Percentiles rank a stretch among this genome's conserved stretches.
These are phyloP conservation scores for Osmoderma eremita DNA, from an alignment of 2,888 invertebrate species.

Conservation along the genomic window DNA sequence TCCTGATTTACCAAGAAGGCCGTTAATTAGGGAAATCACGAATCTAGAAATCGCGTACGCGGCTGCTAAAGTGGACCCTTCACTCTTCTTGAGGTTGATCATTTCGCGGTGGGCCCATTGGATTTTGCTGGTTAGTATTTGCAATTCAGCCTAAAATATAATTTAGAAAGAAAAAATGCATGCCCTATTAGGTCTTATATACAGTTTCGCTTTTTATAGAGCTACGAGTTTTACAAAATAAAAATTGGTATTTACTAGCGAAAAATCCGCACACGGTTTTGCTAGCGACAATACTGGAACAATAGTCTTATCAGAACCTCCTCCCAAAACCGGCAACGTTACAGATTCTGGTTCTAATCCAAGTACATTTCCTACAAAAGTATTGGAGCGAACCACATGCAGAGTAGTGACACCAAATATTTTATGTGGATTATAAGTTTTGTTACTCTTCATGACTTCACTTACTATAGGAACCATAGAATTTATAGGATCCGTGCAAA, in stretches of 20 bases:
- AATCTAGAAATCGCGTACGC: constrained; percentile 73
- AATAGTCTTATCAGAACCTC: constrained; percentile 78
- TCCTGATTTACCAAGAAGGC: constrained; percentile 56
- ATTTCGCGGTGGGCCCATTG: constrained; percentile 74
- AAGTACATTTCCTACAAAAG: constrained; percentile 75
- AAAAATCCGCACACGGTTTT: constrained; percentile 63
- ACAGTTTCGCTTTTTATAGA: neutral
- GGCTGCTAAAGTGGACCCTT: constrained; percentile 70
- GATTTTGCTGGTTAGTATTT: constrained; percentile 58
- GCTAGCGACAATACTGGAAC: constrained; percentile 81
- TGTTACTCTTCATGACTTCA: constrained; percentile 73
- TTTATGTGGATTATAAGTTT: constrained; percentile 71
- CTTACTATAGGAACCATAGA: constrained; percentile 76
- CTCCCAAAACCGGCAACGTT: constrained; percentile 80
- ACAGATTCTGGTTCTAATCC: constrained; percentile 73
- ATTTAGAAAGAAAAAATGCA: too few relatives aligned
- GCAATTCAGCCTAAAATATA: constrained; percentile 54
- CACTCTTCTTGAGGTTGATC: constrained; percentile 71
- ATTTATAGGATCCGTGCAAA: constrained; percentile 70
- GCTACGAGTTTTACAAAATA: neutral
- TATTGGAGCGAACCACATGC: constrained; percentile 78
- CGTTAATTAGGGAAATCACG: constrained; percentile 69
- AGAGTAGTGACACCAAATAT: constrained; percentile 81
- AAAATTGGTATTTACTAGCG: constrained; percentile 49
- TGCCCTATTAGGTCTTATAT: neutral